Percentiles rank a stretch among this genome's conserved stretches.
Conservation (phyloP, 2,888 invertebrate species). For the Alentia gelatinosa region DNA sequence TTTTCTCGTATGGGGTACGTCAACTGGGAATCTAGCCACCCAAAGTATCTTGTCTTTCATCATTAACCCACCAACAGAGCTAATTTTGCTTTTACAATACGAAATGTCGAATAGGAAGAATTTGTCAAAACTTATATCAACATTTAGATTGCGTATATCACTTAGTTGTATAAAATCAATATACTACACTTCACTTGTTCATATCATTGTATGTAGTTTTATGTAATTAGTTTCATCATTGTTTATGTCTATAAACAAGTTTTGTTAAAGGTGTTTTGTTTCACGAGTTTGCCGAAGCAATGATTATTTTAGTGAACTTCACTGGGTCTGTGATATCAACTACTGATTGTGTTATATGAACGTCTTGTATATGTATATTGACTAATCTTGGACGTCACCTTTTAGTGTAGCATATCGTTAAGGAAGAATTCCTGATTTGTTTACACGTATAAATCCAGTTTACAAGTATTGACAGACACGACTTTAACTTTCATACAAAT, state of each 20-base stretch:
- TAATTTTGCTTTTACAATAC: too few relatives aligned
- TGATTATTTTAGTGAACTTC: conserved; percentile 31
- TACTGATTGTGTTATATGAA: conserved; percentile 23
- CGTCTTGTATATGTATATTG: neutral
- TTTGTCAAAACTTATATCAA: too few relatives aligned
- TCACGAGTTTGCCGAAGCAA: neutral
- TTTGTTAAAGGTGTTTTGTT: neutral
- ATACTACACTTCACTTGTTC: neutral
- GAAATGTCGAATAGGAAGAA: too few relatives aligned
- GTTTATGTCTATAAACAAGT: neutral
- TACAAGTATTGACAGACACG: neutral
- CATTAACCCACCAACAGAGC: too few relatives aligned
- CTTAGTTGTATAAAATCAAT: too few relatives aligned
- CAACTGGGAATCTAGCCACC: too few relatives aligned
- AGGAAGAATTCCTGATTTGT: neutral
- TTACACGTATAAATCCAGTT: neutral
- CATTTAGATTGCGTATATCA: too few relatives aligned
- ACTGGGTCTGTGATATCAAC: conserved; percentile 32
- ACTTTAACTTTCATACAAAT: neutral
- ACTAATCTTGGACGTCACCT: neutral
- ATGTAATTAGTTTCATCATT: neutral
- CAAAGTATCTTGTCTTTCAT: too few relatives aligned
- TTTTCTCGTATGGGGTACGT: too few relatives aligned
- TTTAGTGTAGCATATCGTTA: neutral
- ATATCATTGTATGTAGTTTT: neutral